A percentile compares a stretch with the other conserved stretches of the same genome.
Evolutionary conservation across 2,113 vertebrate species (phyloP).

Genomic region (Dendropsophus ebraccatus): DNA sequence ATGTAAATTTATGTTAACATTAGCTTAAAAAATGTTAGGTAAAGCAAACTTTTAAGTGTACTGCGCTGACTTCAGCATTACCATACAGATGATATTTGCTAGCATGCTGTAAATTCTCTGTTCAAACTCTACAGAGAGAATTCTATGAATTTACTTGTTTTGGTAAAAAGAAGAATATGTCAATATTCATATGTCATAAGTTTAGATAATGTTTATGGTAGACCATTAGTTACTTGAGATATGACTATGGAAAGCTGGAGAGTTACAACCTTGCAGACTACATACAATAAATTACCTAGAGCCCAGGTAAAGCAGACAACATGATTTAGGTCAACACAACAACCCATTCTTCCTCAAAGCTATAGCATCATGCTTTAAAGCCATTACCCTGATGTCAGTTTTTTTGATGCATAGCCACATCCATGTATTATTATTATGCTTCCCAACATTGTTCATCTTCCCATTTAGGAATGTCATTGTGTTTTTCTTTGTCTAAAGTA

Average conservation of each 20-base stretch:
- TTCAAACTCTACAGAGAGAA: no score
- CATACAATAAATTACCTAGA: not conserved
- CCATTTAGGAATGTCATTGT: not conserved
- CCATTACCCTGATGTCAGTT: not conserved
- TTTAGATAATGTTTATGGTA: not conserved
- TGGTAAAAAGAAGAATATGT: no score
- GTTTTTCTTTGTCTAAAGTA: not conserved
- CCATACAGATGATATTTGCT: no score
- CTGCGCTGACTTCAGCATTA: no score
- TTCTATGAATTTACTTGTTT: no score
- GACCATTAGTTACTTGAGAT: not conserved
- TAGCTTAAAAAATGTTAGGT: no score
- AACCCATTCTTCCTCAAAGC: not conserved
- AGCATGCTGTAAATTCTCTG: no score
- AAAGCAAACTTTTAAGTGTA: no score
- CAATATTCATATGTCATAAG: no score
- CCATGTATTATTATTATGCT: not conserved
- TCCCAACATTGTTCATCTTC: not conserved
- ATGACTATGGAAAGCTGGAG: not conserved
- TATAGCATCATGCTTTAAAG: not conserved
- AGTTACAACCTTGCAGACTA: not conserved
- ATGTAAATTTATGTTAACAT: no score
- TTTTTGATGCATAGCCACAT: not conserved
- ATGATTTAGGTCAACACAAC: not conserved
- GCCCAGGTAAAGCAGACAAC: not conserved